A percentile compares a stretch with the other conserved stretches of the same genome.
phyloP scores from a whole-genome alignment of 2,888 invertebrate species.

The Cheiracanthium punctorium region DNA sequence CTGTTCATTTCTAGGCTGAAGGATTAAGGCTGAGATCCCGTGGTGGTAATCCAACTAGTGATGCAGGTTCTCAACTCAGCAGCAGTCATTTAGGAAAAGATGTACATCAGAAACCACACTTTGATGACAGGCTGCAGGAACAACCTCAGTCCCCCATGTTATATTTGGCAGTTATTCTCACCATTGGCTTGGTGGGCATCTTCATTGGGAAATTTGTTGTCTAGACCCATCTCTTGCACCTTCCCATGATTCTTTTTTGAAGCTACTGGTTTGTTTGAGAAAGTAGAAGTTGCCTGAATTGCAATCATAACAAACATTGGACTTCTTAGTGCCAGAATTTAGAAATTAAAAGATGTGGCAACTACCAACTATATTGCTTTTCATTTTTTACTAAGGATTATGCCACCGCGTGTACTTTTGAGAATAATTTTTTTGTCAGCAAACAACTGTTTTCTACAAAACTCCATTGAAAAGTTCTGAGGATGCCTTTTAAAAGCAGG shows the following conservation, averaged over 20 bases:
- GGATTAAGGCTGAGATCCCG: conserved; percentile 45
- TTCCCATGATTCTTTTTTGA: conserved; percentile 33
- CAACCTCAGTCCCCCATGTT: conserved; percentile 66
- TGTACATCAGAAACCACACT: conserved; percentile 3
- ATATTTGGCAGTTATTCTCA: conserved; percentile 61
- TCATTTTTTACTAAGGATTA: conserved; percentile 43
- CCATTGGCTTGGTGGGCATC: conserved; percentile 62
- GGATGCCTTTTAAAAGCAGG: conserved; percentile 25
- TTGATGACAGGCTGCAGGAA: conserved; percentile 48
- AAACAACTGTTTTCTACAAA: conserved; percentile 53
- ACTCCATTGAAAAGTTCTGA: conserved; percentile 17
- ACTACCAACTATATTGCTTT: conserved; percentile 49
- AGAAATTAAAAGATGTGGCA: conserved; percentile 57
- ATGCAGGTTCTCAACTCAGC: conserved; percentile 41
- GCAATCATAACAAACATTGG: conserved; percentile 60
- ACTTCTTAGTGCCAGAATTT: conserved; percentile 58
- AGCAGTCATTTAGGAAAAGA: conserved; percentile 13
- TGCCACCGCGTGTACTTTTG: conserved; percentile 44
- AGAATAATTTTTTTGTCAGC: conserved; percentile 49
- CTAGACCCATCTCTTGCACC: conserved; percentile 33
- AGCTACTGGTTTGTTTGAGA: conserved; percentile 69
- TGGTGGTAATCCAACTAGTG: conserved; percentile 55
- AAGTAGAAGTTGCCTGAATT: conserved; percentile 66
- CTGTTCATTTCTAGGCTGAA: conserved; percentile 39
- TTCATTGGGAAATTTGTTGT: conserved; percentile 66